phyloP scores from a whole-genome alignment of 2,797 vertebrate species.

The Thaleichthys pacificus region DNA sequence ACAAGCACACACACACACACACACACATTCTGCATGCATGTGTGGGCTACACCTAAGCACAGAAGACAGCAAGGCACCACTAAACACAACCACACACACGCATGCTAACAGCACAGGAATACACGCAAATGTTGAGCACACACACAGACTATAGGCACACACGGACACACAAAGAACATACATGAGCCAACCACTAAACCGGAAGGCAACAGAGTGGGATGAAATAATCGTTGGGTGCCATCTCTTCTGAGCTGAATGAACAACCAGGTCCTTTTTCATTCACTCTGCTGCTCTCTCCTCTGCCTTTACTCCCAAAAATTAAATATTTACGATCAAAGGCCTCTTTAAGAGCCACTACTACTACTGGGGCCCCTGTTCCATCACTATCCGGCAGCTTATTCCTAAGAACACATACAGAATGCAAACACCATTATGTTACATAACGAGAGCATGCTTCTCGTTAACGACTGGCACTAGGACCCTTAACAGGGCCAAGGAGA shows the following conservation, averaged over 20 bases:
- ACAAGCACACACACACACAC: conserved; percentile 21
- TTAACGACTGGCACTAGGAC: conserved; percentile 4
- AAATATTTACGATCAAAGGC: conserved; percentile 70
- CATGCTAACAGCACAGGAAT: not conserved
- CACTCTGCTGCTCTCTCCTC: conserved; percentile 52
- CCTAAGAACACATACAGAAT: conserved; percentile 43
- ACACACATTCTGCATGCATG: conserved; percentile 29
- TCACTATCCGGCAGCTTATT: conserved; percentile 54
- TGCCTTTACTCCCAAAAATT: conserved; percentile 43
- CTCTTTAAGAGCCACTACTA: conserved; percentile 46
- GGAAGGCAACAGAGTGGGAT: conserved; percentile 57
- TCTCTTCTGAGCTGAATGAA: conserved; percentile 75
- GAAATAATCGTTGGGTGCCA: conserved; percentile 72
- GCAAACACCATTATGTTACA: not conserved
- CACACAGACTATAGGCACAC: conserved; percentile 10
- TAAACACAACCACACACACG: not conserved
- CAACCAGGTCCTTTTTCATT: conserved; percentile 68
- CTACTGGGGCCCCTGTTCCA: conserved; percentile 25
- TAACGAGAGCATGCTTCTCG: not conserved
- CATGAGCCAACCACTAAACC: not conserved
- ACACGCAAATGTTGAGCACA: conserved; percentile 8
- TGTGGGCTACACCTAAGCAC: too few relatives aligned
- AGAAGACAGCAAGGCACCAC: too few relatives aligned
- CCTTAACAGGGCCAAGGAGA: not conserved
- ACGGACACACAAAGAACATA: not conserved